Percentiles rank a stretch among this genome's conserved stretches.
These are phyloP conservation scores for Hoplodrina blanda DNA, from an alignment of 2,888 invertebrate species.

Conservation along the genomic window DNA sequence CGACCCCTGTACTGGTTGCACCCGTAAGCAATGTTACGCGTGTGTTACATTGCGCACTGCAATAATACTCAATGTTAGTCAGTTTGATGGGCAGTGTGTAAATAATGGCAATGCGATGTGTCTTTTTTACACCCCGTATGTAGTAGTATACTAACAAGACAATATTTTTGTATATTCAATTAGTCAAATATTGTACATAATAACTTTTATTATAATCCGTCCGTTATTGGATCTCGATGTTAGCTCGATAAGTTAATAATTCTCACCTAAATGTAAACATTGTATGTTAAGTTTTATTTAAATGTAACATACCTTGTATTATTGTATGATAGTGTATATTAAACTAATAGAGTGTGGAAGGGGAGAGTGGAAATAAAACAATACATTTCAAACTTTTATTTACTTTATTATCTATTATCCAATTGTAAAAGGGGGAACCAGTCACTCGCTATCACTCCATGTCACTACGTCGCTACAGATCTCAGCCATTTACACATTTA, in stretches of 20 bases:
- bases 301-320: slow-evolving; percentile 72
- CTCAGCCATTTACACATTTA: slow-evolving; percentile 89
- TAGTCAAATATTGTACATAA: slow-evolving; percentile 69
- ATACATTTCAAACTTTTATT: slow-evolving; percentile 86
- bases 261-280: slow-evolving; percentile 54
- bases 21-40: background rate
- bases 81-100: background rate
- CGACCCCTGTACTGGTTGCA: background rate
- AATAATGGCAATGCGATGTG: background rate
- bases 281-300: slow-evolving; percentile 62
- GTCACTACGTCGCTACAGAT: slow-evolving; percentile 87
- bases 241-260: slow-evolving; percentile 40
- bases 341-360: slow-evolving; percentile 64
- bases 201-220: slow-evolving; percentile 66
- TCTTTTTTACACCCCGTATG: background rate
- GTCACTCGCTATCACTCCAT: slow-evolving; percentile 88
- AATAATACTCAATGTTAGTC: no score
- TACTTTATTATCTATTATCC: slow-evolving; percentile 89
- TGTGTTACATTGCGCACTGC: no score
- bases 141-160: slow-evolving; percentile 53
- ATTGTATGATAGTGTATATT: slow-evolving; percentile 82
- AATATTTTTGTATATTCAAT: slow-evolving; percentile 58
- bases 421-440: slow-evolving; percentile 90
- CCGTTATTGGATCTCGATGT: slow-evolving; percentile 66
- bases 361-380: slow-evolving; percentile 74